These are phyloP conservation scores for Colletes collaris DNA, from an alignment of 2,888 invertebrate species.

Conservation along the genomic window DNA sequence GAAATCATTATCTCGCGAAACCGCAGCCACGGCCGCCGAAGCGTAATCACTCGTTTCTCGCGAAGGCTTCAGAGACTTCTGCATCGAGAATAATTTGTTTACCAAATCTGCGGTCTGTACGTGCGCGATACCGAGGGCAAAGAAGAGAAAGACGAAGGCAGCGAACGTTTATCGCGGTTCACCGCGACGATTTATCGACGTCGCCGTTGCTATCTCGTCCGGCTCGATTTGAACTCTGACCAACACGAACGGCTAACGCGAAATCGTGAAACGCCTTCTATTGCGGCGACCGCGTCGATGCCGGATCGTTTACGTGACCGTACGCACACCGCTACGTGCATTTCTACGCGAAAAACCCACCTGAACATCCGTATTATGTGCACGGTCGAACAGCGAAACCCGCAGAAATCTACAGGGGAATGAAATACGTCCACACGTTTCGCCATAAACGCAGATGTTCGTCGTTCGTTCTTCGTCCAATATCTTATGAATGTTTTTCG, in stretches of 20 bases:
- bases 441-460: background rate
- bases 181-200: slow-evolving; percentile 71
- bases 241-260: slow-evolving; percentile 55
- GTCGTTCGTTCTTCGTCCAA: background rate
- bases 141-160: slow-evolving; percentile 59
- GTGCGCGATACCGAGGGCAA: slow-evolving; percentile 56
- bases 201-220: slow-evolving; percentile 69
- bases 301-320: slow-evolving; percentile 13
- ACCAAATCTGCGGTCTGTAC: slow-evolving; percentile 67
- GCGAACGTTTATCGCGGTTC: slow-evolving; percentile 67
- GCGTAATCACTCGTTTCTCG: slow-evolving; percentile 59
- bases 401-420: background rate
- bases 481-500: background rate
- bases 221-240: slow-evolving; percentile 71
- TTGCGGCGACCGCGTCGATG: slow-evolving; percentile 25
- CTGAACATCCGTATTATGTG: slow-evolving; percentile 21
- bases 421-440: background rate
- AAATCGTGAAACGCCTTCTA: slow-evolving; percentile 60
- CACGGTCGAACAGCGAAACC: slow-evolving; percentile 17
- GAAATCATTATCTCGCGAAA: slow-evolving; percentile 63
- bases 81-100: slow-evolving; percentile 69
- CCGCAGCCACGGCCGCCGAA: slow-evolving; percentile 55
- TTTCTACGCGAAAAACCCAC: slow-evolving; percentile 6
- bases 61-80: slow-evolving; percentile 48
- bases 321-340: slow-evolving; percentile 17